Evolutionary conservation across 2,797 vertebrate genomes (phyloP), one percentile per base, ranked within the genome.

Genomic region (Chloroceryle amazona): DNA sequence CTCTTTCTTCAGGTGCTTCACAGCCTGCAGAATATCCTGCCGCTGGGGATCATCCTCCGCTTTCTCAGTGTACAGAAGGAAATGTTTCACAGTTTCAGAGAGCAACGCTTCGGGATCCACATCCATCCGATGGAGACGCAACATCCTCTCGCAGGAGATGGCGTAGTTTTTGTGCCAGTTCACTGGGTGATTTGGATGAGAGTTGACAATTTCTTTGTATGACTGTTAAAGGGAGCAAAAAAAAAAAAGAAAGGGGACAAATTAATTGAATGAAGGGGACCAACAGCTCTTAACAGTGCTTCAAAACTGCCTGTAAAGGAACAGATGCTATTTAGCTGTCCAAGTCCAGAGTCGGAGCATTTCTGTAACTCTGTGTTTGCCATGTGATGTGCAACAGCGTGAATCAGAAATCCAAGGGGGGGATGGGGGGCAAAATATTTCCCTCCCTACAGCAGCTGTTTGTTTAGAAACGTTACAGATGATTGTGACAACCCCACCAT

Each of bases 121-220:
- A 39, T 96, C 96, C 54, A 63, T 70, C 33, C 95, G 97, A 46
- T 70, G 98, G 2, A 98, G 98, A 89, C 97, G 99, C 58, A 99
- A 97, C 97, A 99, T 98, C 96, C 99, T 98, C 98, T 99, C 99
- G 3, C 99, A 99, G 68, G 99, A 99, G 46, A 99, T 98, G 37
- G 99, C 99, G 9, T 99, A 99, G 98, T 99, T 99, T 97, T 99
- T 99, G 98, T 99, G 99, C 99, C 99, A 99, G 94, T 99, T 99
- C 81, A 99, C 97, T 3, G 99, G 99, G 97, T 99, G 99, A 91
- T 98, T 91, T 70, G 98, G 97, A 94, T 98, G 97, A 47, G 97
- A 96, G 93, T 92, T 98, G 91, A 99, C 98, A 84, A 99, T 98
- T 94, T 99, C 99, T 97, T 98, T 99, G 98, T 99, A 99, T 0